Conservation (phyloP, 1,140 invertebrate species). For the Sarcophaga peregrina region DNA sequence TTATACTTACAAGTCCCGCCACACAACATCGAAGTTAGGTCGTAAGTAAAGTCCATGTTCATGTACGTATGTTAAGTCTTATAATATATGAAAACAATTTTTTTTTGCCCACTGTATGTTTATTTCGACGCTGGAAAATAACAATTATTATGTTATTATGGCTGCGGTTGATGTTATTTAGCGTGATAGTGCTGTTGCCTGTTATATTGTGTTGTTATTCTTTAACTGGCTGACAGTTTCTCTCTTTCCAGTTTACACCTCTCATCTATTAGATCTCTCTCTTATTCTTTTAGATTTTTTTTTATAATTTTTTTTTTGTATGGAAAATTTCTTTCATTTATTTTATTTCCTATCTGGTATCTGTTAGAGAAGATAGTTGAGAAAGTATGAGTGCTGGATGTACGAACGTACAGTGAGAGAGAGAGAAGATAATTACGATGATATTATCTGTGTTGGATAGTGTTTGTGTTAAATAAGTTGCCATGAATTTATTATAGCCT, state of each 20-base stretch:
- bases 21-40: no score
- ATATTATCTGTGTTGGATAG: neutral
- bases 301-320: neutral
- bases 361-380: no score
- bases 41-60: no score
- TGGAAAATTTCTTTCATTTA: no score
- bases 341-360: no score
- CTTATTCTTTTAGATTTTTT: neutral
- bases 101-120: no score
- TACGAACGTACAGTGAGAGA: no score
- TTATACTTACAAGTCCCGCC: no score
- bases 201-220: neutral
- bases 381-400: no score
- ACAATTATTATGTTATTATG: neutral
- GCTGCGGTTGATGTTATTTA: neutral
- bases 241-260: neutral
- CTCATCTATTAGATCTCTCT: neutral
- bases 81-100: no score
- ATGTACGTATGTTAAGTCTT: no score
- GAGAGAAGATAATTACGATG: neutral
- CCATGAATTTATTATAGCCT: conserved; percentile 4
- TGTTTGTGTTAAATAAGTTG: neutral
- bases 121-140: neutral
- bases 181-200: neutral
- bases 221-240: neutral